Conservation (phyloP, 2,113 vertebrate species). For the Megalops atlanticus region DNA sequence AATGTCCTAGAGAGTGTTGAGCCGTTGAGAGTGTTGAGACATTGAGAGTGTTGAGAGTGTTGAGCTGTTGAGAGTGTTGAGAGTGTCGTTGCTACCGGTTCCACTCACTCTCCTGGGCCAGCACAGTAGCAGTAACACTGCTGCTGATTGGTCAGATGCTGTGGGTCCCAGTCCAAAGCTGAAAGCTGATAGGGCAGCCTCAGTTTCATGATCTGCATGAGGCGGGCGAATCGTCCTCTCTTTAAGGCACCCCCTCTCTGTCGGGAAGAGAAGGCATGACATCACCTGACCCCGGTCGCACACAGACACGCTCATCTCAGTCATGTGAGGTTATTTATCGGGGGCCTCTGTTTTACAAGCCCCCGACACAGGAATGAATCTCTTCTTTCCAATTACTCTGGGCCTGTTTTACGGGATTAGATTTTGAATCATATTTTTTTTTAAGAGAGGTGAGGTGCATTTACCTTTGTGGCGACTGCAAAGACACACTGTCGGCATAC, state of each 20-base stretch:
- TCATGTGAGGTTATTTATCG: background rate
- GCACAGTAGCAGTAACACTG: constrained; percentile 95
- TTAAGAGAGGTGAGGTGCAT: background rate
- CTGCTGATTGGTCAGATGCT: constrained; percentile 88
- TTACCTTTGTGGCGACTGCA: constrained; percentile 89
- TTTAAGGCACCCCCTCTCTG: constrained; percentile 90
- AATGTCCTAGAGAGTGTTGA: too few species aligned
- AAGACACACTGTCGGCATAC: constrained; percentile 90
- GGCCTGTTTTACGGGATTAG: background rate
- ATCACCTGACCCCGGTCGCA: constrained; percentile 28
- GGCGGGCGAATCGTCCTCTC: constrained; percentile 85
- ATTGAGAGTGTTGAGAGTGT: too few species aligned
- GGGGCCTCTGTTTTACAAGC: background rate
- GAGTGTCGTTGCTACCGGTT: too few species aligned
- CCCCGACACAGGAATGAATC: background rate
- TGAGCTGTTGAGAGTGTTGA: too few species aligned
- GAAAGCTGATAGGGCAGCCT: constrained; percentile 85
- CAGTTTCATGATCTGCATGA: constrained; percentile 90
- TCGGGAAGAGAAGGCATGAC: constrained; percentile 37
- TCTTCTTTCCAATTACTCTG: background rate
- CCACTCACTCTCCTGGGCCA: constrained; percentile 89
- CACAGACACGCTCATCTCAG: background rate
- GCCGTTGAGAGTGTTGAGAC: too few species aligned
- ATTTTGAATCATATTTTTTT: background rate
- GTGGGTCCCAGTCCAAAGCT: constrained; percentile 85